Percentiles rank a stretch among this genome's conserved stretches.
phyloP scores from a whole-genome alignment of 2,888 invertebrate genomes.

The Allacma fusca region DNA sequence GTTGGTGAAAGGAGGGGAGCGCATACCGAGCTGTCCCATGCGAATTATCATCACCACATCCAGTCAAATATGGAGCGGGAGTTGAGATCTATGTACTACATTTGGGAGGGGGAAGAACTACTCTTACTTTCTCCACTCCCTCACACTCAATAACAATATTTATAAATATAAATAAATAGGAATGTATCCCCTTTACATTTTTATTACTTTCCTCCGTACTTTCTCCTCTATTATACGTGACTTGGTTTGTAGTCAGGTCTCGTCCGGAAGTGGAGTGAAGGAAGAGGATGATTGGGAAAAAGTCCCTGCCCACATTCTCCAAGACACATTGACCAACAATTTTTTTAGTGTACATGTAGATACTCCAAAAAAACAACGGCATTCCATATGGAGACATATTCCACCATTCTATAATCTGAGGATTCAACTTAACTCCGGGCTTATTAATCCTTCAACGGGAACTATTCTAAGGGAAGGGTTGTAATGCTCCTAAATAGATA shows the following conservation, averaged over 20 bases:
- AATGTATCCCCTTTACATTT: neutral
- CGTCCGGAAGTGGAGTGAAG: neutral
- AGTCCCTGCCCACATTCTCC: neutral
- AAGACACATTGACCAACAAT: no score
- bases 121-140: neutral
- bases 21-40: slow-evolving; percentile 6
- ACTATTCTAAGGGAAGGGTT: no score
- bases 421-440: no score
- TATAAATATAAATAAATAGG: neutral
- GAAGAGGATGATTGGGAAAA: neutral
- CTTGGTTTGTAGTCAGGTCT: neutral
- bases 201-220: neutral
- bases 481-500: no score
- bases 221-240: neutral
- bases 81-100: neutral
- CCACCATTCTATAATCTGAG: no score
- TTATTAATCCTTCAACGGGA: no score
- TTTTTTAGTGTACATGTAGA: no score
- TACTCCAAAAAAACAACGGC: no score
- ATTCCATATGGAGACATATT: no score
- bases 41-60: slow-evolving; percentile 14
- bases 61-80: neutral
- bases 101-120: neutral
- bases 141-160: neutral
- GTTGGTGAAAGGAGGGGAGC: slow-evolving; percentile 9